Evolutionary conservation across 1,140 invertebrate species (phyloP).

Genomic region (Eupristina koningsbergeri): DNA sequence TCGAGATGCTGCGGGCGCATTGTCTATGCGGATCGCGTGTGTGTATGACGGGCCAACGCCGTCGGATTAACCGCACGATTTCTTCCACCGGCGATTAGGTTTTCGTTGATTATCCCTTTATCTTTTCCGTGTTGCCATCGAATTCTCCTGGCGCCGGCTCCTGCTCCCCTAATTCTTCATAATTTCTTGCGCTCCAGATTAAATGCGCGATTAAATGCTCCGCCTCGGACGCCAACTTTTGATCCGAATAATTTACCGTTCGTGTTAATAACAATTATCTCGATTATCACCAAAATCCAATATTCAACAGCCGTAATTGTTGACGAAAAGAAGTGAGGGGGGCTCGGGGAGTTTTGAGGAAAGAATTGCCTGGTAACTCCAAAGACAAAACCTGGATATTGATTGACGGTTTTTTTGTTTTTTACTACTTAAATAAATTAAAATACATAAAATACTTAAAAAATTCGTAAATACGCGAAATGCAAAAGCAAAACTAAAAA

Average conservation of each 20-base stretch:
- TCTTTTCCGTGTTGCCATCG: neutral
- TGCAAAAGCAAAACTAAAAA: no score
- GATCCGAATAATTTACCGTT: neutral
- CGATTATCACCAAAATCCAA: neutral
- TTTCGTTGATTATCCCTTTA: slow-evolving; percentile 11
- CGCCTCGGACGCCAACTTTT: neutral
- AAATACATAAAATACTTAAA: no score
- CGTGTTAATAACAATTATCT: slow-evolving; percentile 7
- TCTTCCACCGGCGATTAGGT: slow-evolving; percentile 41
- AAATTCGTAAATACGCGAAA: no score
- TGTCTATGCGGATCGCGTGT: slow-evolving; percentile 47
- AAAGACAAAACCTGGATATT: no score
- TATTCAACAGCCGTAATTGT: neutral
- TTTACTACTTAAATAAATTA: no score
- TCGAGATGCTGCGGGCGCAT: slow-evolving; percentile 32
- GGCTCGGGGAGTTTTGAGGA: neutral
- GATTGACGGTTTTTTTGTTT: no score
- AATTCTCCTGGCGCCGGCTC: neutral
- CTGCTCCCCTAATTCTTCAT: neutral
- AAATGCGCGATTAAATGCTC: neutral
- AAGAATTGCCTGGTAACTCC: neutral
- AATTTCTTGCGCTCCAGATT: neutral
- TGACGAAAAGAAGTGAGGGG: neutral
- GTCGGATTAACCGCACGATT: slow-evolving; percentile 54
- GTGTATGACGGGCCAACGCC: slow-evolving; percentile 23